A percentile compares a stretch with the other conserved stretches of the same genome.
Conservation (phyloP, 2,113 vertebrate species). For the Tamias sibiricus region DNA sequence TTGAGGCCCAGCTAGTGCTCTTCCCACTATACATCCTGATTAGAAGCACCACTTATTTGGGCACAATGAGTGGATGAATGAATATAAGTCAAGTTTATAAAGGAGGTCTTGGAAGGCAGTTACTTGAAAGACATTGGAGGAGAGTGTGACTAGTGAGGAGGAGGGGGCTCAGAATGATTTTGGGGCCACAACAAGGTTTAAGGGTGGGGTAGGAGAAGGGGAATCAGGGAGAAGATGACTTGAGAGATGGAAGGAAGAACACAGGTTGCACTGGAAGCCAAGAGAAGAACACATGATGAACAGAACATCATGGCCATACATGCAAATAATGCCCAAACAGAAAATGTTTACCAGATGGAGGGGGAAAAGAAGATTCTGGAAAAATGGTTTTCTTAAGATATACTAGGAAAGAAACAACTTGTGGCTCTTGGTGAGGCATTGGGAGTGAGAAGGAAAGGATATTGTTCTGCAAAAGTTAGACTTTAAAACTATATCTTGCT, state of each 20-base stretch:
- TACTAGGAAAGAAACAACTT: not conserved
- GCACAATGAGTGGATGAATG: not conserved
- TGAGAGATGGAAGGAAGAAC: not conserved
- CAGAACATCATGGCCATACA: not conserved
- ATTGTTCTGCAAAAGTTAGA: not conserved
- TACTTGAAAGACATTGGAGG: not conserved
- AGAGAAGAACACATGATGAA: no score
- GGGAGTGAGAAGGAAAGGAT: not conserved
- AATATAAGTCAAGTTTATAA: not conserved
- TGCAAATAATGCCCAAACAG: not conserved
- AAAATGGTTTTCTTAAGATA: not conserved
- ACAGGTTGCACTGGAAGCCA: not conserved
- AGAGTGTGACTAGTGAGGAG: not conserved
- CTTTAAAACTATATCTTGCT: not conserved
- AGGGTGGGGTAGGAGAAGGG: no score
- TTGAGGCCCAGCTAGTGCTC: not conserved
- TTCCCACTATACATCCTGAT: not conserved
- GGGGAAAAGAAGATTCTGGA: not conserved
- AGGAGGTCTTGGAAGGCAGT: not conserved
- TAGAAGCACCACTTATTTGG: not conserved
- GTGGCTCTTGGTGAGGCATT: not conserved
- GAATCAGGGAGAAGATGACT: no score
- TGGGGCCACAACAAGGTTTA: not conserved
- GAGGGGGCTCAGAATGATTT: not conserved
- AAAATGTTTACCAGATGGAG: not conserved